Conservation (phyloP, 2,888 invertebrate species). For the Phytoseiulus persimilis region DNA sequence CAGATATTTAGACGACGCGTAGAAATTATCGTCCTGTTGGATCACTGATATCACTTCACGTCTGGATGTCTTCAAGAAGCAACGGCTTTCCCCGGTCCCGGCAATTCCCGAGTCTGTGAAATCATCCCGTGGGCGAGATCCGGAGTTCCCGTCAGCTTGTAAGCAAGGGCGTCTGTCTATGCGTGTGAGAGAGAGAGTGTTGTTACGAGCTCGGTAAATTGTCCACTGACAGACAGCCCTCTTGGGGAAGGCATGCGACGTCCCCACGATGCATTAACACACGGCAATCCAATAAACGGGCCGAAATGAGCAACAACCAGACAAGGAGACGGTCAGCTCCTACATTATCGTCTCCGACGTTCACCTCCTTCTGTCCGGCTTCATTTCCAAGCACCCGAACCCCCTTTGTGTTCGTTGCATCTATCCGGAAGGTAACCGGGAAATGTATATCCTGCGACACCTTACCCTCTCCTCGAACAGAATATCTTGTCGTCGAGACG, state of each 20-base stretch:
- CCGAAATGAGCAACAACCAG: not conserved
- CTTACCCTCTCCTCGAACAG: too few relatives aligned
- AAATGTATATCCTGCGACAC: too few relatives aligned
- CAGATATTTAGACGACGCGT: too few relatives aligned
- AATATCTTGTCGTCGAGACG: too few relatives aligned
- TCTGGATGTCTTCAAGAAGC: too few relatives aligned
- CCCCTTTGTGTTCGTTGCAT: not conserved
- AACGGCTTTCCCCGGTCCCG: not conserved
- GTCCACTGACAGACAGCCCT: constrained; percentile 5
- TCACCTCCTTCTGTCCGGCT: not conserved
- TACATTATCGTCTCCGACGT: not conserved
- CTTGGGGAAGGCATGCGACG: not conserved
- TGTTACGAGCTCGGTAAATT: not conserved
- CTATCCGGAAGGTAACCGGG: too few relatives aligned
- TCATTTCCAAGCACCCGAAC: not conserved
- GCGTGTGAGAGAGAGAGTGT: not conserved
- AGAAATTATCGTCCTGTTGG: too few relatives aligned
- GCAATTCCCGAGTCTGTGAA: not conserved
- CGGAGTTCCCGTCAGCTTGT: not conserved
- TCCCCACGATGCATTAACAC: not conserved
- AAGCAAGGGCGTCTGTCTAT: not conserved
- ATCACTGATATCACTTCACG: too few relatives aligned
- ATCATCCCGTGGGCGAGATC: not conserved
- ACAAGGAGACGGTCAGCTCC: not conserved
- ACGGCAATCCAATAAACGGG: not conserved